Evolutionary conservation across 2,888 invertebrate genomes (phyloP).

Genomic region (Furcula furcula): DNA sequence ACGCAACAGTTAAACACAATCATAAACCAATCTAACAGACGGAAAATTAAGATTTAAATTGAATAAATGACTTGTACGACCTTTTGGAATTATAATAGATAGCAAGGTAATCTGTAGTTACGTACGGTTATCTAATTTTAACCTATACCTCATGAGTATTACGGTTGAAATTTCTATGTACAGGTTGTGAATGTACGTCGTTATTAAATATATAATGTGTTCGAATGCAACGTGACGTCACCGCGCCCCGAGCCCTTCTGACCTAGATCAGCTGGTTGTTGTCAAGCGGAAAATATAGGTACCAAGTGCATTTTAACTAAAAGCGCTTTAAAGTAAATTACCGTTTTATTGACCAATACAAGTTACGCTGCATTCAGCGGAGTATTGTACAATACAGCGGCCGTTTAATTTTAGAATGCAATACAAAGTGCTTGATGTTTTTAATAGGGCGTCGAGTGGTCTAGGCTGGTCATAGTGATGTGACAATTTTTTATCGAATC

Average conservation of each 20-base stretch:
- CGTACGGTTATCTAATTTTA: slow-evolving; percentile 14
- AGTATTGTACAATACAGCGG: slow-evolving; percentile 2
- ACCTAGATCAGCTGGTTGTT: slow-evolving; percentile 60
- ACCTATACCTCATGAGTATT: slow-evolving; percentile 5
- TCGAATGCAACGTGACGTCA: slow-evolving; percentile 67
- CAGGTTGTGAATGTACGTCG: slow-evolving; percentile 16
- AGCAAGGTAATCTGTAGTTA: slow-evolving; percentile 30
- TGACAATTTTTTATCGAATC: too few species aligned
- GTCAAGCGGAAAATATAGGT: slow-evolving; percentile 58
- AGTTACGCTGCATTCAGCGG: slow-evolving; percentile 15
- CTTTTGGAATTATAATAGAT: slow-evolving; percentile 23
- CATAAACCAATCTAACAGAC: slow-evolving; percentile 30
- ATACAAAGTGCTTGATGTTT: slow-evolving; percentile 15
- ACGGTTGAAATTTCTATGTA: slow-evolving; percentile 16
- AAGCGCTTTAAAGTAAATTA: slow-evolving; percentile 21
- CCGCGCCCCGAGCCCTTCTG: slow-evolving; percentile 58
- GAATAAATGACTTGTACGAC: slow-evolving; percentile 16
- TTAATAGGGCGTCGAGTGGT: slow-evolving; percentile 49
- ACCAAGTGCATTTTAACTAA: slow-evolving; percentile 21
- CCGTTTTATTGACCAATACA: slow-evolving; percentile 15
- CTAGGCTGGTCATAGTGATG: slow-evolving; percentile 40
- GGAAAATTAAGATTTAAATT: slow-evolving; percentile 29
- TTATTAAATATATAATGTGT: slow-evolving; percentile 33
- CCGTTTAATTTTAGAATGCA: slow-evolving; percentile 11
- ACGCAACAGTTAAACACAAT: slow-evolving; percentile 21